These are phyloP conservation scores for Lates calcarifer DNA, from an alignment of 2,113 vertebrate species.

Conservation along the genomic window DNA sequence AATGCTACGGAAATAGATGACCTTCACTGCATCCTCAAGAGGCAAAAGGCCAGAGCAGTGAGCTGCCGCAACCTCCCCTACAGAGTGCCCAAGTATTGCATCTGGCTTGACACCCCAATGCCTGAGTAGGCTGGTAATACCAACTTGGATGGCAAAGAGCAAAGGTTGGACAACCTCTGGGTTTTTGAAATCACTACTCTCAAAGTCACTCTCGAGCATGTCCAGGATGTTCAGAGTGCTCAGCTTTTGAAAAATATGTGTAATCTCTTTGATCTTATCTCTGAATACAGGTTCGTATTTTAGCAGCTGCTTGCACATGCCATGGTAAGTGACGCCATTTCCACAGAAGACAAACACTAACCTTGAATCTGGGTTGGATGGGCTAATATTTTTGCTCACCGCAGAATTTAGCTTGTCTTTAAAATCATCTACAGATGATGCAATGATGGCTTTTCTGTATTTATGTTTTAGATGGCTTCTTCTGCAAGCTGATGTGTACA, in stretches of 20 bases:
- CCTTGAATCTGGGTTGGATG: slow-evolving; percentile 65
- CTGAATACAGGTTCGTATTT: slow-evolving; percentile 85
- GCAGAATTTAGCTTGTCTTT: slow-evolving; percentile 78
- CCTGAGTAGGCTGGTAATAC: slow-evolving; percentile 82
- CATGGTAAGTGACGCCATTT: slow-evolving; percentile 85
- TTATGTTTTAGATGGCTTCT: slow-evolving; percentile 86
- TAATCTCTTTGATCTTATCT: slow-evolving; percentile 84
- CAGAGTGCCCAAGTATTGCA: slow-evolving; percentile 87
- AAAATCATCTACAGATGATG: slow-evolving; percentile 83
- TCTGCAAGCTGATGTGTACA: slow-evolving; percentile 89
- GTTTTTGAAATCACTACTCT: slow-evolving; percentile 75
- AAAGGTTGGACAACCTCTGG: slow-evolving; percentile 86
- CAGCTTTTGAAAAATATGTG: slow-evolving; percentile 70
- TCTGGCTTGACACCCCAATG: slow-evolving; percentile 88
- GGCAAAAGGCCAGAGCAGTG: slow-evolving; percentile 90
- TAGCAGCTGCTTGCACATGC: slow-evolving; percentile 86
- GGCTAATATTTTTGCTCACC: slow-evolving; percentile 22
- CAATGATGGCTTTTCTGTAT: slow-evolving; percentile 84
- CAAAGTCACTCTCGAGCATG: slow-evolving; percentile 72
- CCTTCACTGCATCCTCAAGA: slow-evolving; percentile 88
- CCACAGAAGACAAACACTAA: slow-evolving; percentile 91
- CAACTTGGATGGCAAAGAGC: slow-evolving; percentile 90
- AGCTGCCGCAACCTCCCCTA: slow-evolving; percentile 90
- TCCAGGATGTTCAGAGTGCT: slow-evolving; percentile 76
- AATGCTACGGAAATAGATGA: slow-evolving; percentile 87